These are phyloP conservation scores for Muscina levida DNA, from an alignment of 2,888 invertebrate genomes.

Conservation along the genomic window DNA sequence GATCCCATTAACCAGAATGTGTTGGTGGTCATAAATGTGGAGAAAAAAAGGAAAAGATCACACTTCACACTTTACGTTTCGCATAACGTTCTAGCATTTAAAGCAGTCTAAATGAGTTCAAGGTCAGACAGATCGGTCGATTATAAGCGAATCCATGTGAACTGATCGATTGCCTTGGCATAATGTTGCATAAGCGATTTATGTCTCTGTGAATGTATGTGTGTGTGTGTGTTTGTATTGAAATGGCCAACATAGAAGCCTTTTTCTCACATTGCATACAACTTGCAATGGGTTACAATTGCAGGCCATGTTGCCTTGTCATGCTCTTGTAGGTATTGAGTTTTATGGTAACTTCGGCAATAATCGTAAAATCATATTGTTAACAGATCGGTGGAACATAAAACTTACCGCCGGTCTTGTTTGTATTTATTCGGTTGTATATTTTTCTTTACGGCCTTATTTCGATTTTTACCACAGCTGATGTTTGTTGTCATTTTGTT, in stretches of 20 bases:
- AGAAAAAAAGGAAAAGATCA: slow-evolving; percentile 1
- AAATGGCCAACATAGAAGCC: too few species aligned
- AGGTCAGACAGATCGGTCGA: slow-evolving; percentile 67
- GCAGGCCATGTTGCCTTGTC: too few species aligned
- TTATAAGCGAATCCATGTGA: slow-evolving; percentile 39
- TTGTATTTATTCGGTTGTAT: not conserved
- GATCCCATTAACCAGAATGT: slow-evolving; percentile 46
- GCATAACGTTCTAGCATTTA: slow-evolving; percentile 1
- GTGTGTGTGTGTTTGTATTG: not conserved
- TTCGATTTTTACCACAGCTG: slow-evolving; percentile 26
- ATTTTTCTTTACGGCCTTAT: not conserved
- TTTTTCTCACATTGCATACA: too few species aligned
- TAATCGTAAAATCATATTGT: slow-evolving; percentile 67
- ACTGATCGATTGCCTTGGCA: slow-evolving; percentile 17
- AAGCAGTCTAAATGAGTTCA: slow-evolving; percentile 63
- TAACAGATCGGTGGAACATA: slow-evolving; percentile 36
- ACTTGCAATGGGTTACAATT: too few species aligned
- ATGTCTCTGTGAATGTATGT: too few species aligned
- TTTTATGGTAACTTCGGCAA: slow-evolving; percentile 63
- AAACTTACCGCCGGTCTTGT: not conserved
- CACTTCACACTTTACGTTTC: slow-evolving; percentile 42
- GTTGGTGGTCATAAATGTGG: not conserved
- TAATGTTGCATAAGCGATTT: slow-evolving; percentile 40
- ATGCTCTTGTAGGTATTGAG: not conserved
- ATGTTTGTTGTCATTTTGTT: slow-evolving; percentile 20